These are phyloP conservation scores for Macrotis lagotis DNA, from an alignment of 2,113 vertebrate genomes.

Conservation along the genomic window DNA sequence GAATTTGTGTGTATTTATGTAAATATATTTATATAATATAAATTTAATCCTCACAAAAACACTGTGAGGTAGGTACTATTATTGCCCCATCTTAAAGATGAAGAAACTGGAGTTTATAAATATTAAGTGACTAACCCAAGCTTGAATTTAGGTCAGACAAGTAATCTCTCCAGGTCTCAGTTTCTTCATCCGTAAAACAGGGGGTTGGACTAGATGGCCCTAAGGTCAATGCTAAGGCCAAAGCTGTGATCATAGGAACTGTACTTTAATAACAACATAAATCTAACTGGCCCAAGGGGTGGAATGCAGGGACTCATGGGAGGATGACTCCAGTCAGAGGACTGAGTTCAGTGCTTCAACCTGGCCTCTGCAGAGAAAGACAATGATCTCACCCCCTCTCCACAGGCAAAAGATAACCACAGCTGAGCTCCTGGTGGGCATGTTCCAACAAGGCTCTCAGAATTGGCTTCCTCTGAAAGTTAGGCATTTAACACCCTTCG, in stretches of 20 bases:
- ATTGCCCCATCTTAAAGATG: not conserved
- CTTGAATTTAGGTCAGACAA: not conserved
- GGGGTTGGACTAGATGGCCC: not conserved
- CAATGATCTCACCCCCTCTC: slow-evolving; percentile 49
- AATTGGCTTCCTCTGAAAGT: slow-evolving; percentile 53
- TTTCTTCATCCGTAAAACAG: not conserved
- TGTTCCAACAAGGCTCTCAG: slow-evolving; percentile 58
- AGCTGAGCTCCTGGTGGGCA: not conserved
- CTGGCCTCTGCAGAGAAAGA: slow-evolving; percentile 40
- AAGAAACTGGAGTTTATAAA: not conserved
- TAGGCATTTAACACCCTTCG: slow-evolving; percentile 53
- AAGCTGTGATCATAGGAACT: not conserved
- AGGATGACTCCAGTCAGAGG: not conserved
- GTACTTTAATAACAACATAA: not conserved
- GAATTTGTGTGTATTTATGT: too few species aligned
- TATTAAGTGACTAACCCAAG: not conserved
- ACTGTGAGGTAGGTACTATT: not conserved
- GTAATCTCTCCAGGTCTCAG: not conserved
- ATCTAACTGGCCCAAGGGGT: not conserved
- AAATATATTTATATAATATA: too few species aligned
- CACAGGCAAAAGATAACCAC: slow-evolving; percentile 46
- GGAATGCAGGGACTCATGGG: not conserved
- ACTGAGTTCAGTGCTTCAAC: not conserved
- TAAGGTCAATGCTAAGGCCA: not conserved
- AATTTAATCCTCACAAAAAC: too few species aligned